Percentiles rank a stretch among this genome's conserved stretches.
These are phyloP conservation scores for Chaetodon auriga DNA, from an alignment of 2,113 vertebrate species.

Conservation along the genomic window DNA sequence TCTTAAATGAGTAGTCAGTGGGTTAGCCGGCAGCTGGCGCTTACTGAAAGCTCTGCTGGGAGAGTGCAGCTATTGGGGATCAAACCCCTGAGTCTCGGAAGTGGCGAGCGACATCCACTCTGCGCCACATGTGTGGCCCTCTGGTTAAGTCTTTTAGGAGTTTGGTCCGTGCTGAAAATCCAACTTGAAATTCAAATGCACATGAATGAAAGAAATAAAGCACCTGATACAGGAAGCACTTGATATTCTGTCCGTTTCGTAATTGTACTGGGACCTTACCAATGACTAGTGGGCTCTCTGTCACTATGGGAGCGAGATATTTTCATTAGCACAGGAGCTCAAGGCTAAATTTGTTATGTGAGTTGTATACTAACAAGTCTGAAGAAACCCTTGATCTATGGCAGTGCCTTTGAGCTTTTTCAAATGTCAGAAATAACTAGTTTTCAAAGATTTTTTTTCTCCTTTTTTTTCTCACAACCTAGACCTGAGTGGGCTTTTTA, in stretches of 20 bases:
- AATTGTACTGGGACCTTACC: constrained; percentile 15
- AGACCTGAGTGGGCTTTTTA: constrained; percentile 11
- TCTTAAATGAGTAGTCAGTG: no score
- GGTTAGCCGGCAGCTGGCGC: no score
- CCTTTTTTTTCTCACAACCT: not conserved
- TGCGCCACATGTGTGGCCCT: not conserved
- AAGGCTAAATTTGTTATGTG: constrained; percentile 29
- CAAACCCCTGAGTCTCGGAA: not conserved
- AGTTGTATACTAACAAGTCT: constrained; percentile 40
- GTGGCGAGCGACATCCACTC: not conserved
- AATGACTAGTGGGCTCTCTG: constrained; percentile 4
- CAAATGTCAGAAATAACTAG: constrained; percentile 40
- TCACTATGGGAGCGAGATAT: constrained; percentile 24
- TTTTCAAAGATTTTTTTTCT: constrained; percentile 15
- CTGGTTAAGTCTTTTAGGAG: not conserved
- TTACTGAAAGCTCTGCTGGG: not conserved
- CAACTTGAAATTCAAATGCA: not conserved
- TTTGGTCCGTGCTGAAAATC: not conserved
- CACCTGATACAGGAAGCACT: constrained; percentile 12
- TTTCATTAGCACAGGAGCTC: constrained; percentile 41
- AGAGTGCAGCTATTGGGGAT: not conserved
- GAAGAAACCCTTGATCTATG: constrained; percentile 28
- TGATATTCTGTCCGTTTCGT: constrained; percentile 1
- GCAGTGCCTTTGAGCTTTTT: constrained; percentile 25
- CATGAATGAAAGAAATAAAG: not conserved